Conservation (phyloP, 2,797 vertebrate species). For the Parauchenoglanis ngamensis region DNA sequence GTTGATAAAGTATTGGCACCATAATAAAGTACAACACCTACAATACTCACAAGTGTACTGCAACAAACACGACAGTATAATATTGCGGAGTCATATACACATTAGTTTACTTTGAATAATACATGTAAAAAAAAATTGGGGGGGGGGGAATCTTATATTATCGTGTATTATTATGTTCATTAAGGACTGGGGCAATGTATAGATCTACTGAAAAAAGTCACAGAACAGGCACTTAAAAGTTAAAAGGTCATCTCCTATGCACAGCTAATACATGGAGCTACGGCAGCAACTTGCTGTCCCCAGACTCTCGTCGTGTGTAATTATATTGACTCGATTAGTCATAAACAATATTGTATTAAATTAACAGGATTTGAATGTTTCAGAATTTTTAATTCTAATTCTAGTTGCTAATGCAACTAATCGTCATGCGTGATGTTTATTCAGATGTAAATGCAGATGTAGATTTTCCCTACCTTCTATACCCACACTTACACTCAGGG, state of each 20-base stretch:
- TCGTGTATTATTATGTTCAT: not conserved
- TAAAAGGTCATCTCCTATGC: not conserved
- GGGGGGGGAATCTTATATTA: too few relatives aligned
- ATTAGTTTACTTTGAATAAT: too few relatives aligned
- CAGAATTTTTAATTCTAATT: too few relatives aligned
- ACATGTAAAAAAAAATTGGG: too few relatives aligned
- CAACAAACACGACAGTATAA: not conserved
- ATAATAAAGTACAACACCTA: too few relatives aligned
- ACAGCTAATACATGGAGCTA: not conserved
- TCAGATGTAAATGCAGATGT: not conserved
- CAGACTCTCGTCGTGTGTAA: not conserved
- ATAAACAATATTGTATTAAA: not conserved
- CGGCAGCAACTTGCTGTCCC: too few relatives aligned
- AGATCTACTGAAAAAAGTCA: not conserved
- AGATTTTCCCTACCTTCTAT: not conserved
- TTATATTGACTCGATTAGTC: not conserved
- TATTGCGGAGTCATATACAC: not conserved
- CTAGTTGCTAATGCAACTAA: not conserved
- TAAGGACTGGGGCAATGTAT: not conserved
- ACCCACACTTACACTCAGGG: not conserved
- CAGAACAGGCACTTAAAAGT: not conserved
- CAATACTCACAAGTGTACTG: too few relatives aligned
- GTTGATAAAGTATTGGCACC: too few relatives aligned
- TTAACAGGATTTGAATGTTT: not conserved
- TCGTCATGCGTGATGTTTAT: not conserved